A percentile compares a stretch with the other conserved stretches of the same genome.
These are phyloP conservation scores for Sinella curviseta DNA, from an alignment of 1,140 invertebrate species.

Conservation along the genomic window DNA sequence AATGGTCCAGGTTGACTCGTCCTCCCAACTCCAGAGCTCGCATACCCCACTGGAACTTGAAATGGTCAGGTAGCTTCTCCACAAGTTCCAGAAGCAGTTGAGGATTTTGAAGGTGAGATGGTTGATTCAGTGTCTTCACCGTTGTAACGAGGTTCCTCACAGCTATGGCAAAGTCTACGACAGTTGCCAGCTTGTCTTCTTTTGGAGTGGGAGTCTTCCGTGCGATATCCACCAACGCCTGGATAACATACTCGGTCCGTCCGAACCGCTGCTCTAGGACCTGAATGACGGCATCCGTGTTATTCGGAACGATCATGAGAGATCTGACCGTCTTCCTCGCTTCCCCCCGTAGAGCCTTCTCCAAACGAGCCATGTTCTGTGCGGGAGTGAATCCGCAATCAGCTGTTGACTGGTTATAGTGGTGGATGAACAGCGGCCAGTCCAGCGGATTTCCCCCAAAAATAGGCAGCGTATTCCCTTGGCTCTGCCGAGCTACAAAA, in stretches of 20 bases:
- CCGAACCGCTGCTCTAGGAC: background rate
- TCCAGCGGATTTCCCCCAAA: conserved; percentile 21
- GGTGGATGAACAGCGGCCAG: conserved; percentile 26
- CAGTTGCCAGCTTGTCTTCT: background rate
- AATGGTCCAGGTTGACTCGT: background rate
- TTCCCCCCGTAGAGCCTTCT: conserved; percentile 26
- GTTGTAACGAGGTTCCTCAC: background rate
- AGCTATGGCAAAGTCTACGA: background rate
- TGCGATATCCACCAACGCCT: background rate
- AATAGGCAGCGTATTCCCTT: background rate
- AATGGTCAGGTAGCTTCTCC: background rate
- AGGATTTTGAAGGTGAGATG: background rate
- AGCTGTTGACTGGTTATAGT: background rate
- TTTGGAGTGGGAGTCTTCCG: background rate
- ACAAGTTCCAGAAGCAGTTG: background rate
- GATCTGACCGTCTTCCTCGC: conserved; percentile 17
- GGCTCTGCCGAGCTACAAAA: conserved; percentile 16
- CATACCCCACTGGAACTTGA: background rate
- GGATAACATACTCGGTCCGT: background rate
- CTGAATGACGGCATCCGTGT: background rate
- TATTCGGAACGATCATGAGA: background rate
- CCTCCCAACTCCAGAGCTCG: background rate
- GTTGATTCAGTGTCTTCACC: background rate
- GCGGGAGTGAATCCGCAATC: conserved; percentile 26
- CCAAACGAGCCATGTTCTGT: conserved; percentile 21